Evolutionary conservation across 2,113 vertebrate species (phyloP).

Genomic region (Ranitomeya variabilis): DNA sequence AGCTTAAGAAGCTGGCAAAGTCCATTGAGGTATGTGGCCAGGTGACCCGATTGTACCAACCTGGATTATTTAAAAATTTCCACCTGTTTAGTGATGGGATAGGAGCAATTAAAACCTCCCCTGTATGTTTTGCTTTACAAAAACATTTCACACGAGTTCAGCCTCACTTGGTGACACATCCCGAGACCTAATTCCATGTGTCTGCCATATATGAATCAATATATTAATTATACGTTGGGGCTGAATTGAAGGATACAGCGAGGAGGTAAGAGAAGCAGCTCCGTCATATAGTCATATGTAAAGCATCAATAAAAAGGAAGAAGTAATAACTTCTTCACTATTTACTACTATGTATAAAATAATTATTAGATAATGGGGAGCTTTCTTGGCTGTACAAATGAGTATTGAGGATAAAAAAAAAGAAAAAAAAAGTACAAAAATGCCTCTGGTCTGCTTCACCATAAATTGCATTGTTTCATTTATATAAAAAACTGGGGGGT

Average conservation of each 20-base stretch:
- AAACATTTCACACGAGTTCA: background rate
- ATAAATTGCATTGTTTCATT: constrained; percentile 64
- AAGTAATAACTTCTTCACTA: background rate
- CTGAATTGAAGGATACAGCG: background rate
- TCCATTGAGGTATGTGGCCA: no score
- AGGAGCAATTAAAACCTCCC: no score
- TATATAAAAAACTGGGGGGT: constrained; percentile 60
- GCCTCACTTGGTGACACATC: background rate
- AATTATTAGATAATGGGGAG: background rate
- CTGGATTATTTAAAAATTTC: no score
- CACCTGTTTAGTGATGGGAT: no score
- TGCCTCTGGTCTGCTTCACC: background rate
- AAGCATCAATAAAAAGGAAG: background rate
- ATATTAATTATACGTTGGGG: background rate
- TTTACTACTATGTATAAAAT: no score
- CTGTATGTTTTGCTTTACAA: background rate
- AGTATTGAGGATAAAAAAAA: background rate
- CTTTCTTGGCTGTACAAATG: background rate
- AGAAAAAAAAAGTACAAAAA: background rate
- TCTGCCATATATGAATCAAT: background rate
- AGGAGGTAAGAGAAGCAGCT: background rate
- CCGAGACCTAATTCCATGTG: background rate
- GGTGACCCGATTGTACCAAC: no score
- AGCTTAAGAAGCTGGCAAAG: no score
- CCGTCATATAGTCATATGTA: background rate